Percentiles rank a stretch among this genome's conserved stretches.
Conservation (phyloP, 2,113 vertebrate genomes). For the Ardeotis arabs region DNA sequence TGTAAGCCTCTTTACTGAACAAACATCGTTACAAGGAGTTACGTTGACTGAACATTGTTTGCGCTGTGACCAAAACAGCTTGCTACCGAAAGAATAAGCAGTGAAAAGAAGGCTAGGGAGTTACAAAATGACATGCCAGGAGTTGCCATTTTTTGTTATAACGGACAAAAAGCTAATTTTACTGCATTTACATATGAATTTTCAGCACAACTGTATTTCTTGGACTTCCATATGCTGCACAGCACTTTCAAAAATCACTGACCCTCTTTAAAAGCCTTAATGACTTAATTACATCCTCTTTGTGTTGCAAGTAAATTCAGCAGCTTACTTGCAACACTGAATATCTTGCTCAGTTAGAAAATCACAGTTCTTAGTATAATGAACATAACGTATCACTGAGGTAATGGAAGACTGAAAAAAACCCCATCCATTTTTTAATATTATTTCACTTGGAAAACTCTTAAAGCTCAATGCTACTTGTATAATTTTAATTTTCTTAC, state of each 20-base stretch:
- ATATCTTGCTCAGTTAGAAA: neutral
- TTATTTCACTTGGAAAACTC: neutral
- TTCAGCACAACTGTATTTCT: neutral
- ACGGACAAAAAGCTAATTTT: neutral
- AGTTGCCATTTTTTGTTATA: neutral
- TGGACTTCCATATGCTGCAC: neutral
- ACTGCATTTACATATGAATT: neutral
- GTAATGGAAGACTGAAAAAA: neutral
- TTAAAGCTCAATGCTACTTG: neutral
- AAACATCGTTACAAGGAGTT: neutral
- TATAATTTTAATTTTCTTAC: neutral
- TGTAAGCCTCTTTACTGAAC: neutral
- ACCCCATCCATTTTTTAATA: neutral
- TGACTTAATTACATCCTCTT: neutral
- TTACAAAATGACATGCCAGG: neutral
- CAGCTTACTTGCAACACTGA: neutral
- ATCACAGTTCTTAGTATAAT: neutral
- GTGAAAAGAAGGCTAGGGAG: neutral
- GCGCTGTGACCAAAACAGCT: neutral
- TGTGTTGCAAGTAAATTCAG: neutral
- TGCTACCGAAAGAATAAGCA: neutral
- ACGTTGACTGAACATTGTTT: neutral
- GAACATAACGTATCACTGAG: neutral
- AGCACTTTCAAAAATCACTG: neutral
- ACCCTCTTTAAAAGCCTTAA: neutral